These are phyloP conservation scores for Cremastinae sp. DNA, from an alignment of 2,888 invertebrate genomes.

Conservation along the genomic window DNA sequence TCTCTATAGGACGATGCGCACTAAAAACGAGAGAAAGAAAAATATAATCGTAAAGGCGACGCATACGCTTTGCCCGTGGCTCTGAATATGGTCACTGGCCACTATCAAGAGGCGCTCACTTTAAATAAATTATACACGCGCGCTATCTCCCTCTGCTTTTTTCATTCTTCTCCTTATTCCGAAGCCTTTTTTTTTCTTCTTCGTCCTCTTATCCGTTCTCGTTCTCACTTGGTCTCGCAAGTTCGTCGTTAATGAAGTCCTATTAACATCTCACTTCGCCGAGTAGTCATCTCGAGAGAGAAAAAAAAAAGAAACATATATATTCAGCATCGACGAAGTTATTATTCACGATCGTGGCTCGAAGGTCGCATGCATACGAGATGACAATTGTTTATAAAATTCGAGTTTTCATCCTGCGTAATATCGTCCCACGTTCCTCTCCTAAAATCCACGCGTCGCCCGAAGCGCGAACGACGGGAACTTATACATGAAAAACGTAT, in stretches of 20 bases:
- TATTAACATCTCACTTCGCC: constrained; percentile 18
- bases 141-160: constrained; percentile 19
- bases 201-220: background rate
- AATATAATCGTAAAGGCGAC: background rate
- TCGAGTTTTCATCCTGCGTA: constrained; percentile 29
- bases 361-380: constrained; percentile 48
- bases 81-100: constrained; percentile 48
- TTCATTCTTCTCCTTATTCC: constrained; percentile 2
- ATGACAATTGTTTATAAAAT: constrained; percentile 14
- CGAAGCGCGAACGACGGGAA: background rate
- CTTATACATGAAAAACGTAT: background rate
- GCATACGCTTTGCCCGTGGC: constrained; percentile 21
- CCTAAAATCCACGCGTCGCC: background rate
- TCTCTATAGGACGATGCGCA: background rate
- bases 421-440: constrained; percentile 26
- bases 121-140: constrained; percentile 50
- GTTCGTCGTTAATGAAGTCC: constrained; percentile 29
- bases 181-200: background rate
- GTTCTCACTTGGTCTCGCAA: constrained; percentile 1
- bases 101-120: constrained; percentile 53
- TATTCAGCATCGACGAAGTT: constrained; percentile 33
- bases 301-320: constrained; percentile 12
- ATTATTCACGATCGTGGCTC: constrained; percentile 18
- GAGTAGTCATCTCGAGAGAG: constrained; percentile 7
- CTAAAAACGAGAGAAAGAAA: background rate